Evolutionary conservation across 2,797 vertebrate species (phyloP).

Genomic region (Poecilia velifera): DNA sequence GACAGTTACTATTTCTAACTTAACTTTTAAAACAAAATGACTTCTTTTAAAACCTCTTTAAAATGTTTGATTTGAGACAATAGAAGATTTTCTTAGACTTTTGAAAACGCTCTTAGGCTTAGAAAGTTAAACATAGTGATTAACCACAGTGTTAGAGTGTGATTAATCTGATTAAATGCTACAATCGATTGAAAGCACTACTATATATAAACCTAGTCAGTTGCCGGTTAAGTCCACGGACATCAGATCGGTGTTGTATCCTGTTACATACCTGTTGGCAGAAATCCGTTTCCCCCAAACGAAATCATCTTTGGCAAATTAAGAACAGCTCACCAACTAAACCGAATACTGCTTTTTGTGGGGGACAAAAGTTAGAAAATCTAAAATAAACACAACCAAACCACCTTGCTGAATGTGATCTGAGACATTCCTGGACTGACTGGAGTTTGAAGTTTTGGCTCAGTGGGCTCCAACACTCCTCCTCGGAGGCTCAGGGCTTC

Average conservation of each 20-base stretch:
- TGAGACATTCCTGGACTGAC: constrained; percentile 80
- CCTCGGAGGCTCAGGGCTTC: constrained; percentile 75
- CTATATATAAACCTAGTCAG: background rate
- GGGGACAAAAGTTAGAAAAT: constrained; percentile 5
- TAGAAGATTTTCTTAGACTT: too few species aligned
- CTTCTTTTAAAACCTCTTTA: too few species aligned
- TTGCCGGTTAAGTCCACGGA: background rate
- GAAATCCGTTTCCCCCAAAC: background rate
- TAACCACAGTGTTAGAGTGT: too few species aligned
- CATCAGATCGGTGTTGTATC: background rate
- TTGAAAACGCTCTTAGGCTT: too few species aligned
- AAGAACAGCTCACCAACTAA: background rate
- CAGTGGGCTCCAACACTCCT: constrained; percentile 67
- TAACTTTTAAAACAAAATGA: too few species aligned
- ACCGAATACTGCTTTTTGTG: background rate
- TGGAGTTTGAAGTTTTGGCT: constrained; percentile 59
- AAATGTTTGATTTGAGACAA: too few species aligned
- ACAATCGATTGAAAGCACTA: too few species aligned
- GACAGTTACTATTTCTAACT: too few species aligned
- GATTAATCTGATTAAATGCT: too few species aligned
- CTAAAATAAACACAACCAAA: constrained; percentile 31
- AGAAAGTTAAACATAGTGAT: too few species aligned
- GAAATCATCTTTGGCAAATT: background rate
- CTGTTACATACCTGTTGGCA: background rate
- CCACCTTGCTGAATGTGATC: constrained; percentile 36